Conservation (phyloP, 2,113 vertebrate genomes). For the Picathartes gymnocephalus region DNA sequence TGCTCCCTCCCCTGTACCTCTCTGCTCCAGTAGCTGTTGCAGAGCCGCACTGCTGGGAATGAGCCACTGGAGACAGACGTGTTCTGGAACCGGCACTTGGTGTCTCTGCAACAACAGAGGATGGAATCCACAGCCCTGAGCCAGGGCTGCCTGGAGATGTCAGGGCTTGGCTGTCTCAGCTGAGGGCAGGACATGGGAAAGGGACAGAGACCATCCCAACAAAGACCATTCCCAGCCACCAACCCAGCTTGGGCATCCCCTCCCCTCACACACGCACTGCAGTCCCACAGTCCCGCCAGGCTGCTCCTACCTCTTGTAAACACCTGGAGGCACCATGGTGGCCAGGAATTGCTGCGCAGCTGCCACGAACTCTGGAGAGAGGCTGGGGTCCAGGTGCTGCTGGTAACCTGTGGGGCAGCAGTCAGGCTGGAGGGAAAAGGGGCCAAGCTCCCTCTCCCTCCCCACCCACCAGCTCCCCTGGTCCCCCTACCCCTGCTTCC, state of each 20-base stretch:
- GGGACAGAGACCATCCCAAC: not conserved
- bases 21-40: constrained; percentile 94
- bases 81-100: constrained; percentile 73
- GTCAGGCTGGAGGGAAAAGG: not conserved
- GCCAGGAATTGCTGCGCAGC: constrained; percentile 71
- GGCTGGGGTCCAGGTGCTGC: constrained; percentile 80
- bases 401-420: constrained; percentile 73
- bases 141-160: not conserved
- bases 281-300: fast-evolving
- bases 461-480: not conserved
- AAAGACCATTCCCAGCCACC: not conserved
- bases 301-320: constrained; percentile 83
- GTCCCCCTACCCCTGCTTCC: not conserved
- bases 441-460: not conserved
- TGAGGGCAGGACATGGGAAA: not conserved
- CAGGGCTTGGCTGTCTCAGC: not conserved
- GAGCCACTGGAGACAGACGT: constrained; percentile 10
- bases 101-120: constrained; percentile 70
- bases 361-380: constrained; percentile 76
- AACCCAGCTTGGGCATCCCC: not conserved
- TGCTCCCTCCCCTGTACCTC: constrained; percentile 65
- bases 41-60: constrained; percentile 80
- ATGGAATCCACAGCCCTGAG: not conserved
- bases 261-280: not conserved
- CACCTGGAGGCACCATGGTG: constrained; percentile 83